phyloP scores from a whole-genome alignment of 1,140 invertebrate genomes.

The Drosophila sproati region DNA sequence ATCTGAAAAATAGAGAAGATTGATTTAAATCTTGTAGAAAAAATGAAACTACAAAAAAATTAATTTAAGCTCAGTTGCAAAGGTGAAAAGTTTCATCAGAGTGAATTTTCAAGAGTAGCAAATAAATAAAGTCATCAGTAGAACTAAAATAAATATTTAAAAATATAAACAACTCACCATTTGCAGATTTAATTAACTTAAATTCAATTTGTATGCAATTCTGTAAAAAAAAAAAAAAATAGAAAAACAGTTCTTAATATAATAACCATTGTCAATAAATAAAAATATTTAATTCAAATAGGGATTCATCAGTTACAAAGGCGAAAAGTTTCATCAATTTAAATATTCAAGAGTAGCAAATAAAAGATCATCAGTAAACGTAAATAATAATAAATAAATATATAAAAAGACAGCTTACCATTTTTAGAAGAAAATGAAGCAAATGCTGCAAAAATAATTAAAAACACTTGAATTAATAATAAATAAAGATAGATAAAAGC shows the following conservation, averaged over 20 bases:
- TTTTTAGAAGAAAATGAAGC: not conserved
- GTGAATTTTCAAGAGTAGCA: conserved; percentile 44
- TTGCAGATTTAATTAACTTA: not conserved
- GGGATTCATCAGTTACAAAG: conserved; percentile 19
- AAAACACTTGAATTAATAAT: too few species aligned
- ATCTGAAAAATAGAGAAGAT: not conserved
- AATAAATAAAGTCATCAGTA: conserved; percentile 37
- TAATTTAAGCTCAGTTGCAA: conserved; percentile 16
- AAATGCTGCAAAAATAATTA: too few species aligned
- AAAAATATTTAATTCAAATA: too few species aligned
- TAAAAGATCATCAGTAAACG: conserved; percentile 23
- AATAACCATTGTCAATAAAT: too few species aligned
- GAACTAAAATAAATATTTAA: not conserved
- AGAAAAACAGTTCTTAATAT: too few species aligned
- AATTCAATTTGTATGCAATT: not conserved
- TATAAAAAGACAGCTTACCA: not conserved
- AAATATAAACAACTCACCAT: not conserved
- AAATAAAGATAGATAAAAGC: not conserved
- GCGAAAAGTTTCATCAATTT: conserved; percentile 27
- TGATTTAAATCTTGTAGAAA: not conserved
- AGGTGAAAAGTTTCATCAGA: conserved; percentile 29
- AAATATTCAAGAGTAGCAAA: conserved; percentile 47
- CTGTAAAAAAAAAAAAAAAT: too few species aligned
- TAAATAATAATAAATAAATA: not conserved
- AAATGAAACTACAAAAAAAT: not conserved